These are phyloP conservation scores for Spodoptera exigua DNA, from an alignment of 2,888 invertebrate species.

Conservation along the genomic window DNA sequence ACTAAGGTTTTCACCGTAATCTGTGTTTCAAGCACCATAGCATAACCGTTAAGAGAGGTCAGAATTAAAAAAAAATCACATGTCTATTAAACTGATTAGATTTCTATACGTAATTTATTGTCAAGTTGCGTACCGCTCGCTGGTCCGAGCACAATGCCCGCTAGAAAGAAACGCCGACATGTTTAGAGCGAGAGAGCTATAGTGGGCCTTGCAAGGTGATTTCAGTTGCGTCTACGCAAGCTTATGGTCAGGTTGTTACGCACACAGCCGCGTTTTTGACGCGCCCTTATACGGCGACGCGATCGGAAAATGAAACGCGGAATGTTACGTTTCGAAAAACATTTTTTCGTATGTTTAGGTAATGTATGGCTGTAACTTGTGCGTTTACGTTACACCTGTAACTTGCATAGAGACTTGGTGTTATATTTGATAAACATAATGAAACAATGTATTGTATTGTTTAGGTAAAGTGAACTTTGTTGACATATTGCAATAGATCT, in stretches of 20 bases:
- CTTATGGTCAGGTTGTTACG: constrained; percentile 84
- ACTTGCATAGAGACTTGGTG: constrained; percentile 44
- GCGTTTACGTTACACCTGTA: constrained; percentile 47
- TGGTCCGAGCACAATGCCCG: constrained; percentile 86
- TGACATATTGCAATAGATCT: constrained; percentile 56
- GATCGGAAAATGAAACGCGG: constrained; percentile 73
- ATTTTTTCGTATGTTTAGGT: constrained; percentile 56
- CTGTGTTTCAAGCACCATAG: constrained; percentile 15
- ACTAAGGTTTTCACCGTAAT: constrained; percentile 29
- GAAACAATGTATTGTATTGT: constrained; percentile 53
- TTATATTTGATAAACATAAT: constrained; percentile 31
- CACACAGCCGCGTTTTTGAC: constrained; percentile 74
- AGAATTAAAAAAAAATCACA: constrained; percentile 80
- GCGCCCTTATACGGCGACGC: constrained; percentile 65
- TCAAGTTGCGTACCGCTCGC: constrained; percentile 76
- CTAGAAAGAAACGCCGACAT: constrained; percentile 75
- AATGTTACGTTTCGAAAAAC: constrained; percentile 58
- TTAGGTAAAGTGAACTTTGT: constrained; percentile 57
- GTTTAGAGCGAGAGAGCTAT: constrained; percentile 79
- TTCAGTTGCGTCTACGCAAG: constrained; percentile 88
- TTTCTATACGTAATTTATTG: constrained; percentile 88
- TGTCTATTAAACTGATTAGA: constrained; percentile 89
- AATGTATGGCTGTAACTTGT: constrained; percentile 52
- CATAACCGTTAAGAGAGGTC: constrained; percentile 33
- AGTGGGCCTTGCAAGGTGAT: constrained; percentile 90